Evolutionary conservation across 2,113 vertebrate species (phyloP).

Genomic region (Romanogobio albipinnatus): DNA sequence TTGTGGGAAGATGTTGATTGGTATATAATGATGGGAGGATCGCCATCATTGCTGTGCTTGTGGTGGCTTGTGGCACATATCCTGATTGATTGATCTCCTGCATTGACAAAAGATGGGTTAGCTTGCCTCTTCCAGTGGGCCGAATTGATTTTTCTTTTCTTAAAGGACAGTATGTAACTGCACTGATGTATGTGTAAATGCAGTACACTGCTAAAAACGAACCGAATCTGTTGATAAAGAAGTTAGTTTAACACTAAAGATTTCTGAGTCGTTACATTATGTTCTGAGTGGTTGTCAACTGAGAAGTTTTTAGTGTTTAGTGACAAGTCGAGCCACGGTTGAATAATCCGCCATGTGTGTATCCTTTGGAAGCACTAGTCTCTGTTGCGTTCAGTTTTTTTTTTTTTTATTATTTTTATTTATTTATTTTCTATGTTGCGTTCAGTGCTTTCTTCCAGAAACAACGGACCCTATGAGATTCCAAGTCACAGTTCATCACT

Average conservation of each 20-base stretch:
- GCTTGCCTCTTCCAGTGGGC: neutral
- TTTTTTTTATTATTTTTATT: too few species aligned
- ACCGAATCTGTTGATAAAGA: neutral
- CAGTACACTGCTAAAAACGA: neutral
- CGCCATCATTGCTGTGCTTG: neutral
- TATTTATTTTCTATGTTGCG: too few species aligned
- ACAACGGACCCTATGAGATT: too few species aligned
- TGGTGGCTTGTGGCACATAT: neutral
- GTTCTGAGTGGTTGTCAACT: neutral
- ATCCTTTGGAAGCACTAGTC: too few species aligned
- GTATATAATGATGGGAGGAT: neutral
- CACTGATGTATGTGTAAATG: neutral
- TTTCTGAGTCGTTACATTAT: neutral
- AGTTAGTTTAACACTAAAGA: neutral
- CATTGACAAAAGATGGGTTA: neutral
- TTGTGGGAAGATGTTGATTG: constrained; percentile 1
- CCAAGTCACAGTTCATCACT: too few species aligned
- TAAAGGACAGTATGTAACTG: neutral
- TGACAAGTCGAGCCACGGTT: too few species aligned
- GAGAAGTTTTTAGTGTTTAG: neutral
- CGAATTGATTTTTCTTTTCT: neutral
- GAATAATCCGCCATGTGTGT: too few species aligned
- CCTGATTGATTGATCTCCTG: constrained; percentile 30
- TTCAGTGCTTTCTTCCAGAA: too few species aligned
- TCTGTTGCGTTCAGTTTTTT: too few species aligned